A percentile compares a stretch with the other conserved stretches of the same genome.
These are phyloP conservation scores for Chrysogorgia sp. DNA, from an alignment of 92 coral and sea anemone genomes.

Conservation along the genomic window DNA sequence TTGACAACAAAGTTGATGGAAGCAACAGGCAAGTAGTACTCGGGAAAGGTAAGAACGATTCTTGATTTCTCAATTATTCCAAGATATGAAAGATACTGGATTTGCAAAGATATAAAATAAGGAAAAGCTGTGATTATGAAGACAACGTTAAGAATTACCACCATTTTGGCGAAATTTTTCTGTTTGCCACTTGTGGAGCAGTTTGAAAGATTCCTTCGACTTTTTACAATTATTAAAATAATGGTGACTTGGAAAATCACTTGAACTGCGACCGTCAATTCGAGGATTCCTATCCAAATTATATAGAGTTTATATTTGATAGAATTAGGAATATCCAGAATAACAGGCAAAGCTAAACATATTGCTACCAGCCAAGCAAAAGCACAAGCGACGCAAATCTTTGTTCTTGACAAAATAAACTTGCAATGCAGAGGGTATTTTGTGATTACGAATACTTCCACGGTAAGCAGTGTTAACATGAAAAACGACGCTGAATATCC, in stretches of 20 bases:
- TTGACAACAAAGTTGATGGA: conserved; percentile 17
- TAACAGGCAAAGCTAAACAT: conserved; percentile 39
- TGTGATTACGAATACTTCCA: conserved; percentile 16
- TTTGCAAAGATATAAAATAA: conserved; percentile 17
- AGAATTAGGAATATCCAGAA: background rate
- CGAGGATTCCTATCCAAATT: conserved; percentile 9
- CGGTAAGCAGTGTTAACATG: conserved; percentile 11
- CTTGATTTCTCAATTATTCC: background rate
- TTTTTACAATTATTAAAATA: conserved; percentile 1
- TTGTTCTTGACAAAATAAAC: conserved; percentile 25
- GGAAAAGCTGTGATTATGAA: conserved; percentile 31
- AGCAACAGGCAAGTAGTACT: conserved; percentile 20
- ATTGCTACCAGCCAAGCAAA: conserved; percentile 72
- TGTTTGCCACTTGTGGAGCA: background rate
- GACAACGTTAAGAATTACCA: conserved; percentile 20
- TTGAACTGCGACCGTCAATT: conserved; percentile 17
- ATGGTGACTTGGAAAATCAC: conserved; percentile 6
- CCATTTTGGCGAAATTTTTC: conserved; percentile 19
- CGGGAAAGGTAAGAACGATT: background rate
- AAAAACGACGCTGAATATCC: conserved; percentile 19
- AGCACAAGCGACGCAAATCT: conserved; percentile 67
- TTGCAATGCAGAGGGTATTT: conserved; percentile 26
- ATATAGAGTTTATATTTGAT: background rate
- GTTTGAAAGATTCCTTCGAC: background rate
- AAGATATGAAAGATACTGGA: background rate